Evolutionary conservation across 2,888 invertebrate species (phyloP), one percentile per base, ranked within the genome.

Genomic region (Sphaerophoria rueppellii): DNA sequence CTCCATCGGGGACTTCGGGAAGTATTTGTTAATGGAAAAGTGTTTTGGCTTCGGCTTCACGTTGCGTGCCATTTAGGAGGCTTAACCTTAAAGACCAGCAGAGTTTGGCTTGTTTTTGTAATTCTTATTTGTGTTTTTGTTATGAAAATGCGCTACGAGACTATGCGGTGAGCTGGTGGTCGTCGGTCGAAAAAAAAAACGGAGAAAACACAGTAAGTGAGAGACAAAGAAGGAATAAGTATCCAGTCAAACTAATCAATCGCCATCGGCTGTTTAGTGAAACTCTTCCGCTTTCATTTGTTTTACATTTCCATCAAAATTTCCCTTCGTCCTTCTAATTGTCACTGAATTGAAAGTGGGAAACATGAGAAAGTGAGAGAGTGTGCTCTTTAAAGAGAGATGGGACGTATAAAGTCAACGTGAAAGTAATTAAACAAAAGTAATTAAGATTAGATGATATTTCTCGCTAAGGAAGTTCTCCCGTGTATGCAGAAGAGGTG

Each of bases 401-500:
- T 9, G 16, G 79, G 73, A 76, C 58, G 70, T 63, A 77, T 81
- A 85, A 85, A 85, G 85, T 85, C 81, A 88, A 88, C 89, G 89
- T 89, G 89, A 90, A 91, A 90, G 91, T 91, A 91, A 91, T 91
- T 91, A 91, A 91, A 91, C 91, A 91, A 91, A 91, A 91, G 90
- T 90, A 90, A 91, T 91, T 91, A 91, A 91, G 91, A 90, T 91
- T 90, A 90, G 89, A 85, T 73, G 76, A 76, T 78, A 77, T 80
- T 81, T 73, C 80, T 73, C 57, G 61, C 24, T 37, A 50, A 73
- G 74, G 60, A 75, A 75, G 40, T 79, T 67, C n/a, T 65, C 37
- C 16, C 9, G 4, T 61, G 34, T 67, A 71, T 16, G 61, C 12
- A 4, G 37, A 58, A 55, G 43, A 70, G 65, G 74, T 75, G 65